Base-by-base conservation (phyloP, 2,888 invertebrate species). In the Tortricodes alternella region DNA sequence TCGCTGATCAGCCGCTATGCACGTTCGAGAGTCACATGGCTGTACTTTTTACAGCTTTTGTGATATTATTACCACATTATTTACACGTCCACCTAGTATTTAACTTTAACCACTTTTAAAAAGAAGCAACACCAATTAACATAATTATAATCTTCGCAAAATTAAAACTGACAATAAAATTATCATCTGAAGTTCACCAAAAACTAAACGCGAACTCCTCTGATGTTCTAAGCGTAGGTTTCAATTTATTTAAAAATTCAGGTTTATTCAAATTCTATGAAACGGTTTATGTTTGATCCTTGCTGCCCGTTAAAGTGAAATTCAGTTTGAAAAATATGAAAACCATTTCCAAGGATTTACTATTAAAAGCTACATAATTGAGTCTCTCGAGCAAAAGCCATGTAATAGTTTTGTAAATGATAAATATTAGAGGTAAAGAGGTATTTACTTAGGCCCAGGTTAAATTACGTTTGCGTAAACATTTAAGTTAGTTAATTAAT, bases 401-500 rank as follows among this genome's bases (percentile, higher is more conserved):
- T 27, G 3, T 29, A 38, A 29, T 38, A 38, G 19, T 21, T 29
- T 13, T 41, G 8, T 39, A 16, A 39, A 39, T 32, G 15, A 15
- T 21, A 50, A 50, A 19, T 46, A 39, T 8, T 38, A 27, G 2
- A 19, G 21, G n/a, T 50, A 39, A 27, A 27, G 2, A 19, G 21
- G n/a, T 50, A 39, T 32, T 50, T 50, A 39, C 39, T 23, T 39
- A 39, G 29, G 39, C 32, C 1, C 7, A 19, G 39, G 29, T 41
- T 35, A 23, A 46, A 46, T 46, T 39, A 32, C 29, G 11, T 27
- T n/a, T 41, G n/a, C 32, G 39, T 41, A 32, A 41, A 50, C 15
- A 50, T 32, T 50, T 3, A 39, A 39, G 39, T 39, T 41, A 11
- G 19, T 21, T 39, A 50, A 39, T 50, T 41, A 50, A 39, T 32